Conservation (phyloP, 2,113 vertebrate genomes). For the Bubo scandiacus region DNA sequence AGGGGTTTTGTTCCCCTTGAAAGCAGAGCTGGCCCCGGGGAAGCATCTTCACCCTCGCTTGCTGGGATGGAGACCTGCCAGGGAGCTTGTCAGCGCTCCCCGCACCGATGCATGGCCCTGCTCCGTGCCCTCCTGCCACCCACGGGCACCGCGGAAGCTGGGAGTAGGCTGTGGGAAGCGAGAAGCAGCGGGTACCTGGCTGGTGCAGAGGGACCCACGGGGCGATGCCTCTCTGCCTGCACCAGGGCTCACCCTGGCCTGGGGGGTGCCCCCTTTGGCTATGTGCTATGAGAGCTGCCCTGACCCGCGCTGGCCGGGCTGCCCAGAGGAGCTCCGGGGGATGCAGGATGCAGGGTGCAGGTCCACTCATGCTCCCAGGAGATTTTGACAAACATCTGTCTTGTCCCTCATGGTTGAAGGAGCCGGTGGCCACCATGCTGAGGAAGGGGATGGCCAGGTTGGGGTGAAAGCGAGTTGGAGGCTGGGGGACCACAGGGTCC, state of each 20-base stretch:
- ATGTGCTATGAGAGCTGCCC: accelerated
- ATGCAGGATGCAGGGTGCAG: background rate
- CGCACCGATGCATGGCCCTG: accelerated
- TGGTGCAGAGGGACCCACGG: background rate
- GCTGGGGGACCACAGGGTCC: accelerated
- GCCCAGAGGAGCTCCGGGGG: background rate
- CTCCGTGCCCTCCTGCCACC: background rate
- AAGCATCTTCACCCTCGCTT: background rate
- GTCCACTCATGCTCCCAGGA: accelerated
- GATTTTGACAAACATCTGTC: background rate
- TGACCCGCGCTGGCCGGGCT: background rate
- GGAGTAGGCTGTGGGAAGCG: background rate
- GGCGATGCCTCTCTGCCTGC: background rate
- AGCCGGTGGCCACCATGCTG: background rate
- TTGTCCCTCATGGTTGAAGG: background rate
- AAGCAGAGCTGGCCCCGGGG: background rate
- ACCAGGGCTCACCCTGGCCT: background rate
- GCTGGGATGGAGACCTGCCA: background rate
- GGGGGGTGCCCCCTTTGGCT: background rate
- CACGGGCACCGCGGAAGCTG: background rate
- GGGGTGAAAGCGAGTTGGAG: background rate
- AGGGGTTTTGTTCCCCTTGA: conserved; percentile 25
- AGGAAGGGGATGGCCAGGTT: background rate
- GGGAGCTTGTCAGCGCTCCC: background rate
- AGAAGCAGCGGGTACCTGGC: accelerated